These are phyloP conservation scores for Ptilorrhoa leucosticta DNA, from an alignment of 2,113 vertebrate genomes.

Conservation along the genomic window DNA sequence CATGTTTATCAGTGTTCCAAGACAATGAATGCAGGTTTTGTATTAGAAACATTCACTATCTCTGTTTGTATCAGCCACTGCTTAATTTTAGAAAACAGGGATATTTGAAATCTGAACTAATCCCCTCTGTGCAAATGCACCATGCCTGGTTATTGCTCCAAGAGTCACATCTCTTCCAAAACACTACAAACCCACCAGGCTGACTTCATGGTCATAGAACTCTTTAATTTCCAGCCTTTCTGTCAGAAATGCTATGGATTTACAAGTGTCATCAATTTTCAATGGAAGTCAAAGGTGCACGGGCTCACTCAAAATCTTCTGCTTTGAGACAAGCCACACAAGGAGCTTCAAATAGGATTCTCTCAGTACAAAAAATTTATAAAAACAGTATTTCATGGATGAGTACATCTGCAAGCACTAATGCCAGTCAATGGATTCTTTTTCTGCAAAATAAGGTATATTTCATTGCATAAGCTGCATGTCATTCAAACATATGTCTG, in stretches of 20 bases:
- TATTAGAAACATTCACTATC: not conserved
- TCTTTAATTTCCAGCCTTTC: not conserved
- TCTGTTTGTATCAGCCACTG: not conserved
- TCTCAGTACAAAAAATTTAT: not conserved
- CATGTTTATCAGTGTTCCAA: not conserved
- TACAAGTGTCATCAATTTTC: not conserved
- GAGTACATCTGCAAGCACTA: not conserved
- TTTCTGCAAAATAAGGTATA: not conserved
- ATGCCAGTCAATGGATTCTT: not conserved
- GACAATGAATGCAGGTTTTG: not conserved
- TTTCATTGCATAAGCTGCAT: not conserved
- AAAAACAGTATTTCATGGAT: not conserved
- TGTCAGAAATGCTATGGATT: not conserved
- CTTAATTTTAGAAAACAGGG: not conserved
- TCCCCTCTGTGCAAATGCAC: not conserved
- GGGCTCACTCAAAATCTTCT: not conserved
- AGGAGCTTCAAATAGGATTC: not conserved
- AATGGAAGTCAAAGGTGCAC: not conserved
- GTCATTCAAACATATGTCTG: not conserved
- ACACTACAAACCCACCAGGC: not conserved
- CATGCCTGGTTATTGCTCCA: not conserved
- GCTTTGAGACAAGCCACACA: not conserved
- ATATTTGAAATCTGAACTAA: not conserved
- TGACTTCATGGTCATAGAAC: not conserved
- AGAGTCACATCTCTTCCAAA: not conserved